Conservation (phyloP, 2,797 vertebrate genomes). For the Streptopelia turtur region DNA sequence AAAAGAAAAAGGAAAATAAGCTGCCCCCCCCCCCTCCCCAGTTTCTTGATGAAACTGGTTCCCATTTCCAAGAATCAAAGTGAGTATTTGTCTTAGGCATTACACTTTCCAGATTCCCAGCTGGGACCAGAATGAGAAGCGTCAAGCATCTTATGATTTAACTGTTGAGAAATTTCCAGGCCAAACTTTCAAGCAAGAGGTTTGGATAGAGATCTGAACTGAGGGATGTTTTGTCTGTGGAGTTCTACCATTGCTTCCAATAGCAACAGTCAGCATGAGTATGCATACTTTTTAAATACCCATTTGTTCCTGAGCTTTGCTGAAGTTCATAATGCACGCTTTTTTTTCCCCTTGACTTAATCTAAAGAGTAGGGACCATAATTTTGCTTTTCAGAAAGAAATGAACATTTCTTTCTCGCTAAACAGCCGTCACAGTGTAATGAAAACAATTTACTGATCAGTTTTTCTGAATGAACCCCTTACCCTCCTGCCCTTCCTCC, state of each 20-base stretch:
- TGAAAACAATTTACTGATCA: not conserved
- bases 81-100: slow-evolving; percentile 9
- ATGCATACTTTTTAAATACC: not conserved
- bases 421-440: not conserved
- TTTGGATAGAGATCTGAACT: slow-evolving; percentile 28
- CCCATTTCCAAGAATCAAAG: slow-evolving; percentile 49
- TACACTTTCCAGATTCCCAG: slow-evolving; percentile 52
- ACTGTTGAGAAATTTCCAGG: slow-evolving; percentile 43
- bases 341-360: not conserved
- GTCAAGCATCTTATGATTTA: slow-evolving; percentile 10
- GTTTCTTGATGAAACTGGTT: not conserved
- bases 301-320: not conserved
- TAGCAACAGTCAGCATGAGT: not conserved
- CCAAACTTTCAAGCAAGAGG: slow-evolving; percentile 15
- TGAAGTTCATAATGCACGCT: not conserved
- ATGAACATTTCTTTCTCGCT: not conserved
- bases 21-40: too few relatives aligned
- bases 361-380: not conserved
- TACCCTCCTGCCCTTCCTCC: not conserved
- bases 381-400: not conserved
- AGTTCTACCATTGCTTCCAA: slow-evolving; percentile 7
- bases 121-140: slow-evolving; percentile 1
- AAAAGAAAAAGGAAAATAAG: too few relatives aligned
- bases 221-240: not conserved
- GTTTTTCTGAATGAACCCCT: slow-evolving; percentile 20